A percentile compares a stretch with the other conserved stretches of the same genome.
Conservation (phyloP, 2,113 vertebrate species). For the Lathamus discolor region DNA sequence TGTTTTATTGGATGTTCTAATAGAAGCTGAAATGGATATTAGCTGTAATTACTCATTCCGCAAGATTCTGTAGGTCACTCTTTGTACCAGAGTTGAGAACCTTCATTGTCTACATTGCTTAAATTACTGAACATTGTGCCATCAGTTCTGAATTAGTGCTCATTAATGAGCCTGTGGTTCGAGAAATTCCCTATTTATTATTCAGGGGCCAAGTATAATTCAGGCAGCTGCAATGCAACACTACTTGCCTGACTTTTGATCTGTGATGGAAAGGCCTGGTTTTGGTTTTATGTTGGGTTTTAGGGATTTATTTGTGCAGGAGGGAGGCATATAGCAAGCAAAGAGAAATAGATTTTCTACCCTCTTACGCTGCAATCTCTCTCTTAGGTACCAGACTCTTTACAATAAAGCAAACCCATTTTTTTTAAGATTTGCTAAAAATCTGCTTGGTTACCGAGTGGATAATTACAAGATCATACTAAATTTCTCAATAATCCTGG, state of each 20-base stretch:
- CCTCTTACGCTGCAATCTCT: not conserved
- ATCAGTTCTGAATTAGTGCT: constrained; percentile 79
- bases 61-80: constrained; percentile 71
- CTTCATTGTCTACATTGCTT: constrained; percentile 75
- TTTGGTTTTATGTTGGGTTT: constrained; percentile 1
- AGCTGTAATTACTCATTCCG: constrained; percentile 77
- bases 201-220: constrained; percentile 71
- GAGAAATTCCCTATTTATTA: constrained; percentile 76
- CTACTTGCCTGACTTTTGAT: constrained; percentile 67
- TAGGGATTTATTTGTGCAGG: not conserved
- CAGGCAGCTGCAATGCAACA: constrained; percentile 60
- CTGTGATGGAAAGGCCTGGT: constrained; percentile 41
- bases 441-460: not conserved
- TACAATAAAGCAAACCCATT: not conserved
- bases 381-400: not conserved
- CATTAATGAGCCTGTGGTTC: constrained; percentile 76
- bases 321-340: not conserved
- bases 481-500: not conserved
- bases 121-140: constrained; percentile 74
- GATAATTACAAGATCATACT: constrained; percentile 5
- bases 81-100: constrained; percentile 75
- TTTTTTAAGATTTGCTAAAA: not conserved
- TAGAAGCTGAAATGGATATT: constrained; percentile 75
- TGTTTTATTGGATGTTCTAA: constrained; percentile 75
- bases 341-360: not conserved